Percentiles rank a stretch among this genome's conserved stretches.
These are phyloP conservation scores for Syngnathoides biaculeatus DNA, from an alignment of 2,113 vertebrate genomes.

Conservation along the genomic window DNA sequence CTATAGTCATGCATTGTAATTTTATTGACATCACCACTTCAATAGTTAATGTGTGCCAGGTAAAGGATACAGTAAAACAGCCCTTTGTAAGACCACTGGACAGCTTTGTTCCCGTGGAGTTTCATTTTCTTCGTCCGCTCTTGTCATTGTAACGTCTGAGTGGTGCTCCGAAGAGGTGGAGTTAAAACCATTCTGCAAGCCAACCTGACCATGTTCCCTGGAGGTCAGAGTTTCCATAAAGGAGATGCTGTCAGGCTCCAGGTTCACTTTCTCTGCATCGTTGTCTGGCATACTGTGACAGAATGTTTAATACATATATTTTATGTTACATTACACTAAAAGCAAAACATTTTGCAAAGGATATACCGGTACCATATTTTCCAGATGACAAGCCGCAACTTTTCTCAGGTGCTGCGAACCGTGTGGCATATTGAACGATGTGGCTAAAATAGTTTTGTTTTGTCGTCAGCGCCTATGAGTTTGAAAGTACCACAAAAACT, in stretches of 20 bases:
- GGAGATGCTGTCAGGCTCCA: constrained; percentile 75
- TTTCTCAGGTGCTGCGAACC: no score
- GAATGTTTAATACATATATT: neutral
- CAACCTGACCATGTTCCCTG: constrained; percentile 32
- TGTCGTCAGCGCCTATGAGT: no score
- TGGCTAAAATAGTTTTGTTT: no score
- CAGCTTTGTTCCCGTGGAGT: constrained; percentile 50
- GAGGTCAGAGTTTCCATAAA: constrained; percentile 64
- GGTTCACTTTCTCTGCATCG: constrained; percentile 61
- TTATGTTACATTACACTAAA: neutral
- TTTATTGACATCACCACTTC: neutral
- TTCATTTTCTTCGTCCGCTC: constrained; percentile 10
- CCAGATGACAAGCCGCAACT: no score
- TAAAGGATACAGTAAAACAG: constrained; percentile 89
- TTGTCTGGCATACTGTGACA: constrained; percentile 75
- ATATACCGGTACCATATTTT: no score
- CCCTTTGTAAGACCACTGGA: constrained; percentile 80
- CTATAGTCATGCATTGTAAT: neutral
- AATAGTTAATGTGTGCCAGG: neutral
- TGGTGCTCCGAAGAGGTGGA: constrained; percentile 48
- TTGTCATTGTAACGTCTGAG: constrained; percentile 25
- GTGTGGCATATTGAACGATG: no score
- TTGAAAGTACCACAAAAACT: no score
- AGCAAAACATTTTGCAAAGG: neutral
- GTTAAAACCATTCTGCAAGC: constrained; percentile 81